These are phyloP conservation scores for Noctua comes DNA, from an alignment of 2,888 invertebrate genomes.

Conservation along the genomic window DNA sequence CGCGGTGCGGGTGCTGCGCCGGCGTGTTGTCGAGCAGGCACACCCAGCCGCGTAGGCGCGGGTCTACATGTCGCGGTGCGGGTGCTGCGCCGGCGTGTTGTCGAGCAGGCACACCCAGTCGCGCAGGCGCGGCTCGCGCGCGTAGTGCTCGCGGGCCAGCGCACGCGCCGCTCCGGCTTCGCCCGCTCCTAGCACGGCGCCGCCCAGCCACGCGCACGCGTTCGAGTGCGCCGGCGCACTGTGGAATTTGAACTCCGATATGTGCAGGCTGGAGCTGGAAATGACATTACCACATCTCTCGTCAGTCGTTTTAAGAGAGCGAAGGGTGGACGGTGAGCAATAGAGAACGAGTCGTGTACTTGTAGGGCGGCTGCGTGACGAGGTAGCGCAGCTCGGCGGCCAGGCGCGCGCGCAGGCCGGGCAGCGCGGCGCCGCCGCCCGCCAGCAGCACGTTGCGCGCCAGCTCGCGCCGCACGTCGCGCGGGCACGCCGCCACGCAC, in stretches of 20 bases:
- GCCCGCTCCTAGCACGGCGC: conserved; percentile 91
- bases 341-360: background rate
- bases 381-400: conserved; percentile 93
- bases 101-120: conserved; percentile 95
- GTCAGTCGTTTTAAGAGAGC: background rate
- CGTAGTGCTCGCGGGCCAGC: conserved; percentile 93
- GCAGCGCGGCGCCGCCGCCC: conserved; percentile 96
- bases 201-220: conserved; percentile 95
- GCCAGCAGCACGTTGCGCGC: conserved; percentile 96
- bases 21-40: conserved; percentile 91
- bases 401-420: conserved; percentile 95
- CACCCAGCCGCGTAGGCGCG: conserved; percentile 95
- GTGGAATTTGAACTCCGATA: conserved; percentile 93
- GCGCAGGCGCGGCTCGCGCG: conserved; percentile 92
- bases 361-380: conserved; percentile 91
- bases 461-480: conserved; percentile 93
- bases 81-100: conserved; percentile 85
- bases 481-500: conserved; percentile 45
- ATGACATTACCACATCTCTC: background rate
- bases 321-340: background rate
- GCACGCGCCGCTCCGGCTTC: conserved; percentile 92
- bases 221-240: conserved; percentile 93
- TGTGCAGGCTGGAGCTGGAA: conserved; percentile 69
- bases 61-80: conserved; percentile 67
- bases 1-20: conserved; percentile 76